phyloP scores from a whole-genome alignment of 1,140 invertebrate genomes.

The Drosophila seguyi region DNA sequence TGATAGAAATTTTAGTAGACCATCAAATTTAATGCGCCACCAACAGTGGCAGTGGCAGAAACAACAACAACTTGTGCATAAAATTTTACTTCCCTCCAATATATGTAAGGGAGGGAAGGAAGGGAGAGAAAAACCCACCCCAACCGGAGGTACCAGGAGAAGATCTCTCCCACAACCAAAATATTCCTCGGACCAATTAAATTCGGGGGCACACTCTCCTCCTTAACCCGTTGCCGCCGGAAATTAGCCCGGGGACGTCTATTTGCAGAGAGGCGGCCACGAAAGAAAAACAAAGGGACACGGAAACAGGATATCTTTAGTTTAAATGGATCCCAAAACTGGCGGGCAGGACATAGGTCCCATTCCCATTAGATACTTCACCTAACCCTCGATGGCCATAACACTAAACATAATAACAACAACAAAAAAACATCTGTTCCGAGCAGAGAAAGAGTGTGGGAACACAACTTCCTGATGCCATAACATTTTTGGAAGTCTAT shows the following conservation, averaged over 20 bases:
- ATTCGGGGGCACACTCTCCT: slow-evolving; percentile 56
- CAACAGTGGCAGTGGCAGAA: slow-evolving; percentile 30
- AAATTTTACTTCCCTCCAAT: slow-evolving; percentile 60
- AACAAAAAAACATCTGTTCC: slow-evolving; percentile 20
- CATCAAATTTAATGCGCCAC: slow-evolving; percentile 77
- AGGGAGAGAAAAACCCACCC: slow-evolving; percentile 8
- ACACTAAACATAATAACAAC: slow-evolving; percentile 30
- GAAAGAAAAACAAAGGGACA: slow-evolving; percentile 13
- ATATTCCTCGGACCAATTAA: slow-evolving; percentile 40
- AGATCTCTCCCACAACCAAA: not conserved
- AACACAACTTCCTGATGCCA: slow-evolving; percentile 46
- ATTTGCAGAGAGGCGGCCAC: not conserved
- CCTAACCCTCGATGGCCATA: slow-evolving; percentile 18
- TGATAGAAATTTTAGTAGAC: slow-evolving; percentile 80
- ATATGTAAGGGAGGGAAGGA: not conserved
- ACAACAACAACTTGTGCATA: slow-evolving; percentile 65
- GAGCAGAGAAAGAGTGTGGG: not conserved
- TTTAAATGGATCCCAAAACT: slow-evolving; percentile 13
- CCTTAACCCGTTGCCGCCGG: slow-evolving; percentile 32
- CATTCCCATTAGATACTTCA: slow-evolving; percentile 25
- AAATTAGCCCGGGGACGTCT: slow-evolving; percentile 45
- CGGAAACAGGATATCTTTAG: slow-evolving; percentile 60
- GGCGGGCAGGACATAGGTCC: not conserved
- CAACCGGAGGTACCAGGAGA: slow-evolving; percentile 2
- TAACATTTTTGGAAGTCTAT: slow-evolving; percentile 80